Percentiles rank a stretch among this genome's conserved stretches.
Evolutionary conservation across 2,888 invertebrate genomes (phyloP).

Genomic region (Protonemura montana): DNA sequence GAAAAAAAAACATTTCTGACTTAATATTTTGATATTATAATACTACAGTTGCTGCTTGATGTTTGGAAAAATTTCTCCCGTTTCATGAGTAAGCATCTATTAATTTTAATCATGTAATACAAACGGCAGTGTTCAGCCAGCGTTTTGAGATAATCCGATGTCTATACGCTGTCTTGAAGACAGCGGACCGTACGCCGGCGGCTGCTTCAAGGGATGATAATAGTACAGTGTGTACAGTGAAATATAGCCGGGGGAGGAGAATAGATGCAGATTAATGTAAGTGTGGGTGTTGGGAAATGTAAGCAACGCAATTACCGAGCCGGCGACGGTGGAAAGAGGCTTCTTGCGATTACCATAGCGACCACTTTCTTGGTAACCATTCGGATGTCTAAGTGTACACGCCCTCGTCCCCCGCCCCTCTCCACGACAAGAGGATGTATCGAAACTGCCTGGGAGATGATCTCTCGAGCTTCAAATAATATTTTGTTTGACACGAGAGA

Average conservation of each 20-base stretch:
- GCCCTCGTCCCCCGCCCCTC: background rate
- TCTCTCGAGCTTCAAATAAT: background rate
- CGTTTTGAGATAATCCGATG: background rate
- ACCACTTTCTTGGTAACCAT: background rate
- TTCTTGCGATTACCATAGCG: background rate
- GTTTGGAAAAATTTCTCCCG: no score
- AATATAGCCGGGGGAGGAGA: background rate
- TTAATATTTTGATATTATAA: no score
- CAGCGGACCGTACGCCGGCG: background rate
- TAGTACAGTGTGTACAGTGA: background rate
- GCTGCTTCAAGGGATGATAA: background rate
- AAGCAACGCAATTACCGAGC: conserved; percentile 15
- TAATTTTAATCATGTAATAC: background rate
- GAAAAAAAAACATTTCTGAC: no score
- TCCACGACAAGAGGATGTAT: background rate
- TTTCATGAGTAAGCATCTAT: background rate
- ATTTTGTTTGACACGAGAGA: background rate
- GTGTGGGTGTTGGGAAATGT: conserved; percentile 1
- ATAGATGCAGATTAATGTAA: conserved; percentile 27
- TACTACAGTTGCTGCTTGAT: no score
- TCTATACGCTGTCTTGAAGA: background rate
- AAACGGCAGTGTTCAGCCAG: background rate
- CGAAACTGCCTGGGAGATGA: no score
- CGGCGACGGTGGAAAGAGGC: background rate
- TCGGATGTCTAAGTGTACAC: background rate